Evolutionary conservation across 2,888 invertebrate genomes (phyloP).

Genomic region (Troides aeacus): DNA sequence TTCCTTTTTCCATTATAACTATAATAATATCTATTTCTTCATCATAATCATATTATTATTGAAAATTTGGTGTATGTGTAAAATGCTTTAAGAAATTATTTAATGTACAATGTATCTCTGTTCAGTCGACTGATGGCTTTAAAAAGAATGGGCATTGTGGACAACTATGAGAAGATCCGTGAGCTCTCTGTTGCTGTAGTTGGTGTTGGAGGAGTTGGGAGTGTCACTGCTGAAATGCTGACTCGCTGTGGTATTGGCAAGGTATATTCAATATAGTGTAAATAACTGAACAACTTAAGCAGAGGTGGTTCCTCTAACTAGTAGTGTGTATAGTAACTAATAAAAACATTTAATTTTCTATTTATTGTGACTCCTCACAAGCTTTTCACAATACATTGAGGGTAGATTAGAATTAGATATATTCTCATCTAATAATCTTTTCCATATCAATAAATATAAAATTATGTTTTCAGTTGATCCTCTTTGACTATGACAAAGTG

Average conservation of each 20-base stretch:
- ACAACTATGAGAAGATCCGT: slow-evolving; percentile 96
- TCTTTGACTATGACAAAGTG: slow-evolving; percentile 99
- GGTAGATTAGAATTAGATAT: too few species aligned
- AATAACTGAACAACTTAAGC: too few species aligned
- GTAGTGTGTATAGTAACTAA: too few species aligned
- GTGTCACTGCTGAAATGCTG: slow-evolving; percentile 99
- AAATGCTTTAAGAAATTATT: background rate
- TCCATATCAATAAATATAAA: too few species aligned
- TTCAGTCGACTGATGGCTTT: slow-evolving; percentile 98
- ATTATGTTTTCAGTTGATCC: slow-evolving; percentile 83
- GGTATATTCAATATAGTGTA: slow-evolving; percentile 60
- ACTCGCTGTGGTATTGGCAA: slow-evolving; percentile 99
- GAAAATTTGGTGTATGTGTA: background rate
- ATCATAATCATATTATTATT: too few species aligned
- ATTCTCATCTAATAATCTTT: too few species aligned
- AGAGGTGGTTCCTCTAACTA: too few species aligned
- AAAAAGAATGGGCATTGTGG: slow-evolving; percentile 99
- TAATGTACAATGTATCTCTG: slow-evolving; percentile 32
- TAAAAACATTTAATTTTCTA: too few species aligned
- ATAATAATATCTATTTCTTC: too few species aligned
- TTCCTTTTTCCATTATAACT: too few species aligned
- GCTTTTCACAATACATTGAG: too few species aligned
- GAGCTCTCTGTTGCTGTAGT: slow-evolving; percentile 95
- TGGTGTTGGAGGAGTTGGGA: slow-evolving; percentile 99
- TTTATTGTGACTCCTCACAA: too few species aligned